phyloP scores from a whole-genome alignment of 2,113 vertebrate species.

The Pterocles orientalis region DNA sequence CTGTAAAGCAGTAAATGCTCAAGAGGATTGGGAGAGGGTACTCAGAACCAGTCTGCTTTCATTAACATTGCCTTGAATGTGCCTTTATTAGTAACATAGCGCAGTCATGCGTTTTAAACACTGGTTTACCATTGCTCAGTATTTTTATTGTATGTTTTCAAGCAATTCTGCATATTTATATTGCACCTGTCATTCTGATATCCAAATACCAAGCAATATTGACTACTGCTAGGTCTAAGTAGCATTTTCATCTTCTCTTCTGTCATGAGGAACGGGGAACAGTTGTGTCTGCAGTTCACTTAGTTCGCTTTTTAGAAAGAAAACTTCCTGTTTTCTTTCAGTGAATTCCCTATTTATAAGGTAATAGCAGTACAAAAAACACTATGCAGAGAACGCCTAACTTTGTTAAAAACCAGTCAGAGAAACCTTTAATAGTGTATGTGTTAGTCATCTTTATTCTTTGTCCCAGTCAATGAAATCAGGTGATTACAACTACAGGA shows the following conservation, averaged over 20 bases:
- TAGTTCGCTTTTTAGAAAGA: not conserved
- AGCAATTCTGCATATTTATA: not conserved
- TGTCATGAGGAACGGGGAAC: not conserved
- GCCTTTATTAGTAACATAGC: not conserved
- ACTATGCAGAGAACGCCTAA: not conserved
- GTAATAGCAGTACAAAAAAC: not conserved
- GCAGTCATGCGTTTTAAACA: not conserved
- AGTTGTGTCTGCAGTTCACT: not conserved
- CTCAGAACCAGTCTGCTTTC: not conserved
- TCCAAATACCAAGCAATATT: not conserved
- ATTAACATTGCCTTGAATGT: not conserved
- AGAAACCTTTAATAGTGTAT: not conserved
- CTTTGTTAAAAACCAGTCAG: not conserved
- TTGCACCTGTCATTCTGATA: not conserved
- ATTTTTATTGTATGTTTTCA: not conserved
- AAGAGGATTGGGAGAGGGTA: not conserved
- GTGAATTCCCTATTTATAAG: not conserved
- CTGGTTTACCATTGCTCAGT: not conserved
- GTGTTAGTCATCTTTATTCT: not conserved
- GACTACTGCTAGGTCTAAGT: not conserved
- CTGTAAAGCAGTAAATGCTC: not conserved
- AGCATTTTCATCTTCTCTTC: not conserved
- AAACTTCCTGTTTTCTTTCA: not conserved
- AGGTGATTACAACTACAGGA: not conserved
- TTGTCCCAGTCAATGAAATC: not conserved